Conservation (phyloP, 1,140 invertebrate genomes). For the Platorchestia sp. region DNA sequence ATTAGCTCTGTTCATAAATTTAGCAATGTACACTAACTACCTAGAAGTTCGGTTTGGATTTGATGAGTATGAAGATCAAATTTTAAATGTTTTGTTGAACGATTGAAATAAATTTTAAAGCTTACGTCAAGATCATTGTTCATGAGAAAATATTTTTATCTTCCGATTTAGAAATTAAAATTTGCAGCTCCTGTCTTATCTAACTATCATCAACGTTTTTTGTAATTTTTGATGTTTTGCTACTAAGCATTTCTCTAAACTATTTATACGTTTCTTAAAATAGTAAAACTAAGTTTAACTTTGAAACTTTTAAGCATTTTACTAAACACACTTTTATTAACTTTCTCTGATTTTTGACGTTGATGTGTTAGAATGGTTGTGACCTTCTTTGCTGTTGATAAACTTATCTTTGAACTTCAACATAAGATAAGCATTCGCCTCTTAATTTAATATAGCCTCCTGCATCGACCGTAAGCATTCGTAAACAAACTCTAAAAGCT, state of each 20-base stretch:
- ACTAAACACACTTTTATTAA: not conserved
- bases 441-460: too few relatives aligned
- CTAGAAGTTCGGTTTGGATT: not conserved
- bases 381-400: not conserved
- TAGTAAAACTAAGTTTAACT: not conserved
- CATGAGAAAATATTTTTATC: not conserved
- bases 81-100: not conserved
- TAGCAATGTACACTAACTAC: not conserved
- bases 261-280: not conserved
- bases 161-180: not conserved
- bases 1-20: not conserved
- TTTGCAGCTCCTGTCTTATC: not conserved
- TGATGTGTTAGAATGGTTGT: slow-evolving; percentile 48
- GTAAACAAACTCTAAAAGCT: not conserved
- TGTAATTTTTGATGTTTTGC: not conserved
- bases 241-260: not conserved
- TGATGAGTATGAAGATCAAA: not conserved
- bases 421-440: not conserved
- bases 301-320: not conserved
- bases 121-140: not conserved
- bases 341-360: not conserved
- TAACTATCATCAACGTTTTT: slow-evolving; percentile 44
- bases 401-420: not conserved
- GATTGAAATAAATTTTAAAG: not conserved
- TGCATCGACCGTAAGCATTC: not conserved